Percentiles rank a stretch among this genome's conserved stretches.
Evolutionary conservation across 2,797 vertebrate genomes (phyloP).

Genomic region (Streptopelia turtur): DNA sequence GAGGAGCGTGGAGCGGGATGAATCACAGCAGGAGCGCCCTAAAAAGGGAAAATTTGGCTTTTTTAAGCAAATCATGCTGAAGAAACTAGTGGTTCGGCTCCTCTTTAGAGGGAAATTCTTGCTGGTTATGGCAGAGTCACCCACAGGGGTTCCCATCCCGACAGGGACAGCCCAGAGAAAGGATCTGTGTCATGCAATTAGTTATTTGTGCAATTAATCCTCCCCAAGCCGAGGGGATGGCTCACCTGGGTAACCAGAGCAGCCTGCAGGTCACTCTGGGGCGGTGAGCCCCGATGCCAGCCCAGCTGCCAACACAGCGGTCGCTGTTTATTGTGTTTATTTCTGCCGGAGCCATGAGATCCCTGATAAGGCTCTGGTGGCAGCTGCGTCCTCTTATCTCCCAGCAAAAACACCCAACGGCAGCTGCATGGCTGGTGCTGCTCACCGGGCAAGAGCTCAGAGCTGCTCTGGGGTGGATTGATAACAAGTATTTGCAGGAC

Average conservation of each 20-base stretch:
- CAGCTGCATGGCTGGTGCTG: fast-evolving
- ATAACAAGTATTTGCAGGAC: not conserved
- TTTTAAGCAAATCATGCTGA: not conserved
- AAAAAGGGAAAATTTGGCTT: not conserved
- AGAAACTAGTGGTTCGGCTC: not conserved
- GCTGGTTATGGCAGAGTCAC: not conserved
- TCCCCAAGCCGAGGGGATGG: fast-evolving
- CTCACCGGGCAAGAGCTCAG: not conserved
- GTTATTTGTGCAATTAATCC: not conserved
- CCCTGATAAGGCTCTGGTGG: not conserved
- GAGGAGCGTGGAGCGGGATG: too few relatives aligned
- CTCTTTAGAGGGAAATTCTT: not conserved
- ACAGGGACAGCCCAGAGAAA: fast-evolving
- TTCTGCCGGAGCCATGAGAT: fast-evolving
- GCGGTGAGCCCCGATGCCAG: fast-evolving
- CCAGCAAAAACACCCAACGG: fast-evolving
- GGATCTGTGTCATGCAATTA: fast-evolving
- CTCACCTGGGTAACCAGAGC: not conserved
- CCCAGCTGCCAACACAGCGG: fast-evolving
- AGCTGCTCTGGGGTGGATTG: too few relatives aligned
- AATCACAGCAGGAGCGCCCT: not conserved
- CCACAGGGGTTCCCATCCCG: not conserved
- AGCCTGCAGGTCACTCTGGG: fast-evolving
- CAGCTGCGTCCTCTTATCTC: not conserved
- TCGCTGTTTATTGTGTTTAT: not conserved